Percentiles rank a stretch among this genome's conserved stretches.
Conservation (phyloP, 2,888 invertebrate genomes). For the Eustalomyia histrio region DNA sequence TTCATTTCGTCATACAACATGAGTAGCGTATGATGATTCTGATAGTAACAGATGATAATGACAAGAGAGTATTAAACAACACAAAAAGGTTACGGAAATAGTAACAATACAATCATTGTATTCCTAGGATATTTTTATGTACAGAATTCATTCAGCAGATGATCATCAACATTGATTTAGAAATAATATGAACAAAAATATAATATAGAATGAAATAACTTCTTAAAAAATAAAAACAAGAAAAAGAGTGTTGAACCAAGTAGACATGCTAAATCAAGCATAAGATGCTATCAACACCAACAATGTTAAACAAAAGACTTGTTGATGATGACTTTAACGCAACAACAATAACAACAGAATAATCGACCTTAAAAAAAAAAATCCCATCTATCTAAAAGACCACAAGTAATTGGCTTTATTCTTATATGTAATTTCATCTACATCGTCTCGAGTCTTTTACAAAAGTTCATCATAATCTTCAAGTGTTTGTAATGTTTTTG, state of each 20-base stretch:
- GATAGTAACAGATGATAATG: slow-evolving; percentile 41
- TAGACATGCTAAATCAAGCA: slow-evolving; percentile 68
- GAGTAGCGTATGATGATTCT: slow-evolving; percentile 25
- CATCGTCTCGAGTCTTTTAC: slow-evolving; percentile 38
- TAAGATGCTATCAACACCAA: slow-evolving; percentile 69
- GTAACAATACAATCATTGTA: slow-evolving; percentile 50
- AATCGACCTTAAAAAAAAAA: slow-evolving; percentile 31
- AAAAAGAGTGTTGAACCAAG: slow-evolving; percentile 66
- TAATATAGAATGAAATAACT: slow-evolving; percentile 5
- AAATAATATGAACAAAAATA: slow-evolving; percentile 14
- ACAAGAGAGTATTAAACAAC: slow-evolving; percentile 34
- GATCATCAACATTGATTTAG: slow-evolving; percentile 37
- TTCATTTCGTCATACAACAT: slow-evolving; percentile 35
- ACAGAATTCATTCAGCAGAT: slow-evolving; percentile 34
- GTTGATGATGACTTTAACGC: slow-evolving; percentile 65
- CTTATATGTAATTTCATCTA: slow-evolving; percentile 17
- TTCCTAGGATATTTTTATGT: not conserved
- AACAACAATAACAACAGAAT: slow-evolving; percentile 29
- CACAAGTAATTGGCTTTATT: slow-evolving; percentile 59
- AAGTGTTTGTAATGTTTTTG: slow-evolving; percentile 9
- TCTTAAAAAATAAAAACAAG: not conserved
- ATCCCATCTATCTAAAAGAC: slow-evolving; percentile 39
- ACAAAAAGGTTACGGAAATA: slow-evolving; percentile 39
- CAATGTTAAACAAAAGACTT: slow-evolving; percentile 65
- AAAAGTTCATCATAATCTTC: slow-evolving; percentile 32